Conservation (phyloP, 2,888 invertebrate species). For the Limnephilus lunatus region DNA sequence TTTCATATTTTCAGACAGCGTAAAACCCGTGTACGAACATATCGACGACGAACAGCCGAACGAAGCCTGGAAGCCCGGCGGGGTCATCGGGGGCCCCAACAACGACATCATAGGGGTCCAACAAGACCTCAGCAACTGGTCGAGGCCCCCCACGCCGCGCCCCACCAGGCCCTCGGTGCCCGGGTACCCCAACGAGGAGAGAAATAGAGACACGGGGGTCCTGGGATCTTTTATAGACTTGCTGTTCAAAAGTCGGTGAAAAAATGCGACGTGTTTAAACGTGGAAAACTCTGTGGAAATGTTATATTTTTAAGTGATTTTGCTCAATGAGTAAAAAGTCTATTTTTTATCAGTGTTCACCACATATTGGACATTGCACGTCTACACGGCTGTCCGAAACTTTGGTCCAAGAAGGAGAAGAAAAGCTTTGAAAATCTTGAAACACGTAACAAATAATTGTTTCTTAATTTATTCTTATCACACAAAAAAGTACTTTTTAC, state of each 20-base stretch:
- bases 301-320: background rate
- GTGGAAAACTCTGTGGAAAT: background rate
- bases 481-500: no score
- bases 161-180: conserved; percentile 63
- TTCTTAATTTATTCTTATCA: no score
- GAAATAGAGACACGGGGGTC: conserved; percentile 30
- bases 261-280: no score
- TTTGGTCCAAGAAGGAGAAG: no score
- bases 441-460: no score
- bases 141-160: conserved; percentile 59
- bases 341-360: background rate
- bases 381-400: no score
- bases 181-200: conserved; percentile 41
- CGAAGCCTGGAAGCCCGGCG: conserved; percentile 61
- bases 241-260: conserved; percentile 50
- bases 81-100: conserved; percentile 62
- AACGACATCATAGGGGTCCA: conserved; percentile 60
- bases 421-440: no score
- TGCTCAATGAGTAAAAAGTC: background rate
- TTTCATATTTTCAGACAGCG: conserved; percentile 50
- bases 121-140: conserved; percentile 64
- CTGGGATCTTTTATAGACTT: conserved; percentile 61
- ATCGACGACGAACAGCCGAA: conserved; percentile 61
- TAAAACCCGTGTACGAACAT: conserved; percentile 64
- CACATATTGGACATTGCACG: background rate